Percentiles rank a stretch among this genome's conserved stretches.
Conservation (phyloP, 1,140 invertebrate species). For the Sminthurinus signatus region DNA sequence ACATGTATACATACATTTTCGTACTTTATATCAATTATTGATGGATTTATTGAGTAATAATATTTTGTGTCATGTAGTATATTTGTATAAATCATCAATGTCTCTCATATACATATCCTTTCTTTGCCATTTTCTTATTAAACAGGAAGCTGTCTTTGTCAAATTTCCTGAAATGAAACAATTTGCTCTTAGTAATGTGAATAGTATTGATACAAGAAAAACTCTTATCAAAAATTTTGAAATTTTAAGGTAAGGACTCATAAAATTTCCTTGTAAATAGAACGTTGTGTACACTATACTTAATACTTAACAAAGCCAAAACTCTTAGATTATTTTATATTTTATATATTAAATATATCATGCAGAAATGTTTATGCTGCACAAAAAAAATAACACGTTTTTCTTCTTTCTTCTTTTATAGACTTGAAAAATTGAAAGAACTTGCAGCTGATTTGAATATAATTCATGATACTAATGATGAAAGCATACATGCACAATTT, state of each 20-base stretch:
- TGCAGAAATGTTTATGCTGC: too few species aligned
- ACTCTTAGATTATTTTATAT: too few species aligned
- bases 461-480: slow-evolving; percentile 66
- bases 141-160: slow-evolving; percentile 83
- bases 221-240: slow-evolving; percentile 80
- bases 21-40: too few species aligned
- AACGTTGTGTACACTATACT: too few species aligned
- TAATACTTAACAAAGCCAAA: neutral
- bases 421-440: slow-evolving; percentile 69
- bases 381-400: too few species aligned
- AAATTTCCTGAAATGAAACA: slow-evolving; percentile 79
- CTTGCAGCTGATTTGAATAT: slow-evolving; percentile 81
- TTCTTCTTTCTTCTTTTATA: slow-evolving; percentile 49
- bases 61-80: too few species aligned
- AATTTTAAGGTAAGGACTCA: slow-evolving; percentile 47
- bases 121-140: slow-evolving; percentile 43
- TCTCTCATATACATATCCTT: too few species aligned
- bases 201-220: slow-evolving; percentile 82
- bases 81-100: slow-evolving; percentile 4
- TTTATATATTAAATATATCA: too few species aligned
- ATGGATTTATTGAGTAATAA: too few species aligned
- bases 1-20: too few species aligned
- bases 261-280: too few species aligned
- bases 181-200: slow-evolving; percentile 89
- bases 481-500: slow-evolving; percentile 67